Conservation (phyloP, 1,140 invertebrate genomes). For the Thaumetopoea pityocampa region DNA sequence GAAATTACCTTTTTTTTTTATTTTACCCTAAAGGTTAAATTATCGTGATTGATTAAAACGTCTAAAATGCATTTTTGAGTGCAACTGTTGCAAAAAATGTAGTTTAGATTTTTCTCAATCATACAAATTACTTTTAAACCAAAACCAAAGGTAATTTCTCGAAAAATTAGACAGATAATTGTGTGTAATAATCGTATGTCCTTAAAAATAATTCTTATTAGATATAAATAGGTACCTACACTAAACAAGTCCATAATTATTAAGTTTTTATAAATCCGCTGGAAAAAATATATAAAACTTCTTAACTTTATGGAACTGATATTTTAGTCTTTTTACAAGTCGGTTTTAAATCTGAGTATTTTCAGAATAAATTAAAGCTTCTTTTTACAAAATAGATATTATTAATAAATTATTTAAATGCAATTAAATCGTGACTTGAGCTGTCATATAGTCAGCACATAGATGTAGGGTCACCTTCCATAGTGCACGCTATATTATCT, state of each 20-base stretch:
- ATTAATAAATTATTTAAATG: conserved; percentile 70
- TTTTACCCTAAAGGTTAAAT: too few species aligned
- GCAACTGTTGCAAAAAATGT: too few species aligned
- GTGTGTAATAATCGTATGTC: too few species aligned
- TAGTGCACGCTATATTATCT: conserved; percentile 92
- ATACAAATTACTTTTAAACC: too few species aligned
- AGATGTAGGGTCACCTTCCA: conserved; percentile 84
- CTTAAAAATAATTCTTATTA: too few species aligned
- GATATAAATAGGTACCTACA: conserved; percentile 16
- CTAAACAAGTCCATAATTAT: conserved; percentile 19
- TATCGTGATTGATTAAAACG: too few species aligned
- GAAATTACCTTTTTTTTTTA: too few species aligned
- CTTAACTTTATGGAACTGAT: conserved; percentile 56
- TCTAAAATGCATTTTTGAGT: too few species aligned
- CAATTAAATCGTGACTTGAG: conserved; percentile 63
- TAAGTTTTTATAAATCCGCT: conserved; percentile 25
- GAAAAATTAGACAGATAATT: too few species aligned
- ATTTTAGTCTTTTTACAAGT: conserved; percentile 68
- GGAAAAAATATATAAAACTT: conserved; percentile 33
- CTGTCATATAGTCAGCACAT: conserved; percentile 75
- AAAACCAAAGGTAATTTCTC: too few species aligned
- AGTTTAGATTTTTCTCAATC: too few species aligned
- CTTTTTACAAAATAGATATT: conserved; percentile 68
- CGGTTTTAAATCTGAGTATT: conserved; percentile 64
- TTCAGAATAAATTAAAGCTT: conserved; percentile 74